Conservation (phyloP, 2,113 vertebrate genomes). For the Cnemophilus loriae region DNA sequence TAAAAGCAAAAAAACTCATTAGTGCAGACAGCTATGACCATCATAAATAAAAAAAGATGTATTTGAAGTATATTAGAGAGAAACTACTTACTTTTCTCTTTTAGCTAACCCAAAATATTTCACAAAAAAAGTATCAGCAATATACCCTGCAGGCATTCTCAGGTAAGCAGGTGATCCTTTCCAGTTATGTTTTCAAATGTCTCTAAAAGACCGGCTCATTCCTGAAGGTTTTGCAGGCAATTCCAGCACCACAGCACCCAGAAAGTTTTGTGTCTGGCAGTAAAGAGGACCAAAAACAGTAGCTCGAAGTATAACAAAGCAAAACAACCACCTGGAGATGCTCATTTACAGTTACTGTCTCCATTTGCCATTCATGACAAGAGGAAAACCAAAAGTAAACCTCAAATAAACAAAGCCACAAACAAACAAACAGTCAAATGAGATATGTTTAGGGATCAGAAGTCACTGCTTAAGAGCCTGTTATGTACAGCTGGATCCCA, state of each 20-base stretch:
- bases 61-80: not conserved
- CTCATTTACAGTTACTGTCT: not conserved
- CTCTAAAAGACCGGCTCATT: not conserved
- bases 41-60: not conserved
- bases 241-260: not conserved
- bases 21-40: not conserved
- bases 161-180: not conserved
- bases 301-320: not conserved
- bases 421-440: not conserved
- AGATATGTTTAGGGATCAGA: not conserved
- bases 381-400: not conserved
- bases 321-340: not conserved
- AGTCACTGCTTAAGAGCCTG: not conserved
- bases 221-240: not conserved
- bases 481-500: not conserved
- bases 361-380: not conserved
- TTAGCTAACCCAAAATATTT: not conserved
- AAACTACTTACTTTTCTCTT: not conserved
- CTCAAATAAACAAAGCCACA: not conserved
- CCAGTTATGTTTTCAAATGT: not conserved
- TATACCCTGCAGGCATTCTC: not conserved
- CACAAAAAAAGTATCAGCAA: rapidly evolving
- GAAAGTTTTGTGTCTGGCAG: not conserved
- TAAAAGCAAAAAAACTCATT: not conserved
- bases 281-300: not conserved